phyloP scores from a whole-genome alignment of 2,888 invertebrate species.

The Polyommatus icarus region DNA sequence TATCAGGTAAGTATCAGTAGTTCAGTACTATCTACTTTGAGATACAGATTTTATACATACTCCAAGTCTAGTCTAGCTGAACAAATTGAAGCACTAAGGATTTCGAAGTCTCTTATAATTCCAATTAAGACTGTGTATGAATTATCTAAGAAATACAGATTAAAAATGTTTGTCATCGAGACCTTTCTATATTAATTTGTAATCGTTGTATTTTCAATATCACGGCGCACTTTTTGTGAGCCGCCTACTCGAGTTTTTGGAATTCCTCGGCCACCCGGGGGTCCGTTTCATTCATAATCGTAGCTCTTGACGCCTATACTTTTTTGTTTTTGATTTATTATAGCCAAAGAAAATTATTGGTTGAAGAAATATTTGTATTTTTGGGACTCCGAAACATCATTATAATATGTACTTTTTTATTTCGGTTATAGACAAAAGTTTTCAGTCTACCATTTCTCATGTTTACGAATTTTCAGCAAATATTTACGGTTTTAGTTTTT shows the following conservation, averaged over 20 bases:
- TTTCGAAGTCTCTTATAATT: background rate
- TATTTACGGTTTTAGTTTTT: too few species aligned
- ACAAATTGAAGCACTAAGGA: background rate
- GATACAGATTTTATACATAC: too few species aligned
- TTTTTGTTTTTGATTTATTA: conserved; percentile 23
- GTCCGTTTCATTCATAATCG: conserved; percentile 75
- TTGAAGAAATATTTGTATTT: conserved; percentile 14
- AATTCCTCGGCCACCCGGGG: conserved; percentile 65
- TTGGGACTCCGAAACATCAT: background rate
- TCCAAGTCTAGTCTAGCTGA: too few species aligned
- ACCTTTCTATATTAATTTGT: conserved; percentile 34
- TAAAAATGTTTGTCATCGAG: background rate
- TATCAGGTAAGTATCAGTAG: background rate
- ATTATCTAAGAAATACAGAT: background rate
- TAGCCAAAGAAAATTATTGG: background rate
- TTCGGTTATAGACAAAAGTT: background rate
- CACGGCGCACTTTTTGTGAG: conserved; percentile 54
- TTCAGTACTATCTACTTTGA: too few species aligned
- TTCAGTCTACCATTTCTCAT: background rate
- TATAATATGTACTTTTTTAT: background rate
- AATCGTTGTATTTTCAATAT: conserved; percentile 55
- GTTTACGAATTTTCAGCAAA: background rate
- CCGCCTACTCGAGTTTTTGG: conserved; percentile 57
- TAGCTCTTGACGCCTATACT: conserved; percentile 14
- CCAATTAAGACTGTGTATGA: background rate